Evolutionary conservation across 2,113 vertebrate genomes (phyloP).

Genomic region (Odontophorus gujanensis): DNA sequence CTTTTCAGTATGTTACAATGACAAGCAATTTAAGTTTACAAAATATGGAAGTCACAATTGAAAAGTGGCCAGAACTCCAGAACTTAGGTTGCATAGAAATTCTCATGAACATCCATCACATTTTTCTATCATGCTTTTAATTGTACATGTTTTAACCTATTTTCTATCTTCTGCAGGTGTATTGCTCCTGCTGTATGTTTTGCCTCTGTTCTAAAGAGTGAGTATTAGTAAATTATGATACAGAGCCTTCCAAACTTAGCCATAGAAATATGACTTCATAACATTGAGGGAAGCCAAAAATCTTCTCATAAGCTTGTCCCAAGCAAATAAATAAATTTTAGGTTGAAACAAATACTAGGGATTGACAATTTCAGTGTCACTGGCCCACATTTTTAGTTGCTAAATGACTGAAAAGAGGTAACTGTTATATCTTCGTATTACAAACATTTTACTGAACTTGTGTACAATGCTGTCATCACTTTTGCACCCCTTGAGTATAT

Average conservation of each 20-base stretch:
- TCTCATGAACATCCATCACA: not conserved
- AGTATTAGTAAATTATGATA: not conserved
- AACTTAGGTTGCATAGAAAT: not conserved
- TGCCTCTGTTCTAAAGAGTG: not conserved
- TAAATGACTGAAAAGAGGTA: not conserved
- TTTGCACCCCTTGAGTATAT: not conserved
- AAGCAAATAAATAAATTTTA: not conserved
- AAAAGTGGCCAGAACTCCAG: not conserved
- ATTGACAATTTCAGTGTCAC: not conserved
- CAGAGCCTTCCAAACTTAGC: not conserved
- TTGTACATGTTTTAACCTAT: not conserved
- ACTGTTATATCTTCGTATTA: not conserved
- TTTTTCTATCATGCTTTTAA: not conserved
- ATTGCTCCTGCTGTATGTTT: accelerated
- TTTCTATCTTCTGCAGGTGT: not conserved
- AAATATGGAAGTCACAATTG: not conserved
- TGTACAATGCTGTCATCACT: not conserved
- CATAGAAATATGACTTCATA: not conserved
- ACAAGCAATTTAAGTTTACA: not conserved
- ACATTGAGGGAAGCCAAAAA: not conserved
- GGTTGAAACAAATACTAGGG: not conserved
- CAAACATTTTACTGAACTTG: not conserved
- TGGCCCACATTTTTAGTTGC: not conserved
- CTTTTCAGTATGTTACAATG: not conserved
- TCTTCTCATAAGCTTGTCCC: not conserved